Evolutionary conservation across 2,797 vertebrate species (phyloP), one percentile per base, ranked within the genome.

Genomic region (Emys orbicularis): DNA sequence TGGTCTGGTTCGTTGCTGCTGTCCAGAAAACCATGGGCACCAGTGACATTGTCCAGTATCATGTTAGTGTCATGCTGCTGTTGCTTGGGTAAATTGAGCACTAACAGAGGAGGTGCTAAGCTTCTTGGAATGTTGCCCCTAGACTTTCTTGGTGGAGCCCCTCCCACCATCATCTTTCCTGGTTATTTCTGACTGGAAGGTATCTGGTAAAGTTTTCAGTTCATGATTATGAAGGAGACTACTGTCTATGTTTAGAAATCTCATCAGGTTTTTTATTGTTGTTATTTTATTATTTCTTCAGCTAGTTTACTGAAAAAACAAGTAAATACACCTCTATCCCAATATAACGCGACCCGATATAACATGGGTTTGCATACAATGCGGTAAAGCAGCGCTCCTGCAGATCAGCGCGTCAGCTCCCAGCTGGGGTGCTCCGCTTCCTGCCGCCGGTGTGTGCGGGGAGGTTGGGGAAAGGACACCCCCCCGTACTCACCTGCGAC

Each of bases 251-350:
- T n/a, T 77, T 9, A 88, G 52, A 94, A 68, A 77, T 77, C 27
- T 90, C 21, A 79, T 86, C 31, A 41, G 54, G 10, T 72, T 72
- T 68, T 68, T 68, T 57, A 54, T 59, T 15, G 5, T n/a, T 79
- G 56, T 61, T 91, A 84, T 88, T 13, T 74, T 88, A 29, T 88
- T 85, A 54, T 9, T 54, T 90, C 3, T 57, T 13, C 61, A 82
- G 92, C 50, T 1, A 1, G 79, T 27, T 92, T 89, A 13, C 57
- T 90, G 41, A 34, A 83, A 87, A 80, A 83, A 37, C 56, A 57
- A 57, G 56, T 29, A 61, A 61, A 34, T 34, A 50, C 15, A 50
- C 50, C 50, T 50, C 50, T 50, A 50, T 50, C 50, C 50, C 50
- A 15, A 50, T 50, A 50, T 50, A 50, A 50, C 13, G 13, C 49